phyloP scores from a whole-genome alignment of 2,888 invertebrate species.

The Stenoptilia bipunctidactyla region DNA sequence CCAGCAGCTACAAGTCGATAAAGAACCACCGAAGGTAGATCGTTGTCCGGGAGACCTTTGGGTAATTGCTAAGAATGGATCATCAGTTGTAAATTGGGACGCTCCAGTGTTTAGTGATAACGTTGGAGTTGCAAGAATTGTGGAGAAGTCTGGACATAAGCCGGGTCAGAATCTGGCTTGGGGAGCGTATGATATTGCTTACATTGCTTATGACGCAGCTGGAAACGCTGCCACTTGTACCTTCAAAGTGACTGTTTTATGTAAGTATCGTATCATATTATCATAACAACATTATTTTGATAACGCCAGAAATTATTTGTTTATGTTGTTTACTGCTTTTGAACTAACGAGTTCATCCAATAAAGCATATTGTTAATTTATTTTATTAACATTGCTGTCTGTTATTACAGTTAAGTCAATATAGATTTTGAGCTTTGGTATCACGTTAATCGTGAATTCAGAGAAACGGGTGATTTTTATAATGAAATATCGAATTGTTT shows the following conservation, averaged over 20 bases:
- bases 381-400: too few relatives aligned
- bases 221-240: slow-evolving; percentile 93
- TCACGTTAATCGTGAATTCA: too few relatives aligned
- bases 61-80: slow-evolving; percentile 93
- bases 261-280: slow-evolving; percentile 66
- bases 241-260: slow-evolving; percentile 90
- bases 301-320: too few relatives aligned
- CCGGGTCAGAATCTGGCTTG: slow-evolving; percentile 90
- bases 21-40: slow-evolving; percentile 87
- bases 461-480: too few relatives aligned
- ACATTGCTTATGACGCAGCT: slow-evolving; percentile 92
- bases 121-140: slow-evolving; percentile 82
- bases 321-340: too few relatives aligned
- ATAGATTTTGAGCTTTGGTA: too few relatives aligned
- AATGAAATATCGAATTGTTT: too few relatives aligned
- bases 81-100: slow-evolving; percentile 92
- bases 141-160: slow-evolving; percentile 87
- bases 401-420: too few relatives aligned
- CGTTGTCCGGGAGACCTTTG: slow-evolving; percentile 95
- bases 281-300: not conserved
- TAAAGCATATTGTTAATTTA: too few relatives aligned
- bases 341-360: too few relatives aligned
- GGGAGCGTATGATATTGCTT: slow-evolving; percentile 94
- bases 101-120: slow-evolving; percentile 93
- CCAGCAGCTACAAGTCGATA: slow-evolving; percentile 86